phyloP scores from a whole-genome alignment of 2,888 invertebrate genomes.

The Diploptera punctata region DNA sequence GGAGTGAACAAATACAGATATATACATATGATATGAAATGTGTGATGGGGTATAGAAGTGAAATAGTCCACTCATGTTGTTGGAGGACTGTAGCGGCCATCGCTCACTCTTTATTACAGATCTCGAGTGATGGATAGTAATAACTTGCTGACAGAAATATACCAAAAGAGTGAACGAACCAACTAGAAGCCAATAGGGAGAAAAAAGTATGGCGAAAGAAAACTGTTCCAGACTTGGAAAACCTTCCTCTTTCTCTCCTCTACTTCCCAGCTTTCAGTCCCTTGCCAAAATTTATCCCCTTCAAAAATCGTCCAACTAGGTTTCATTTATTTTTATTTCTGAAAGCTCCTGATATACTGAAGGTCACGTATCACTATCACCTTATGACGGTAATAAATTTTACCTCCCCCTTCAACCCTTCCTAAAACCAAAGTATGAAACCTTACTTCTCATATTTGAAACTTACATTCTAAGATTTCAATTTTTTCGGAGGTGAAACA shows the following conservation, averaged over 20 bases:
- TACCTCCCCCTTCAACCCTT: slow-evolving; percentile 29
- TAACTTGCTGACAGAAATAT: slow-evolving; percentile 43
- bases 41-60: no score
- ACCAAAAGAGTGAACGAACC: slow-evolving; percentile 26
- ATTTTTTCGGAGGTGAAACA: no score
- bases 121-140: slow-evolving; percentile 41
- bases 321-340: slow-evolving; percentile 25
- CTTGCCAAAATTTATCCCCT: slow-evolving; percentile 42
- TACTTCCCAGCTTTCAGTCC: slow-evolving; percentile 19
- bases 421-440: slow-evolving; percentile 32
- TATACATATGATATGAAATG: no score
- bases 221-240: slow-evolving; percentile 4
- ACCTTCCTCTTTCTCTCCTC: not conserved
- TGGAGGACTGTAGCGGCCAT: slow-evolving; percentile 32
- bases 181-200: not conserved
- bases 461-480: slow-evolving; percentile 14
- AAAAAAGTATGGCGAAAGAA: slow-evolving; percentile 18
- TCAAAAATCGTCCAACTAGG: slow-evolving; percentile 36
- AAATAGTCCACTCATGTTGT: not conserved
- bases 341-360: slow-evolving; percentile 42
- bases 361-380: slow-evolving; percentile 51
- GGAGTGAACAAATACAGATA: no score
- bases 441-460: slow-evolving; percentile 33
- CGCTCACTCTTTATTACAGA: slow-evolving; percentile 42
- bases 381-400: slow-evolving; percentile 50